Percentiles rank a stretch among this genome's conserved stretches.
These are phyloP conservation scores for Molanna angustata DNA, from an alignment of 2,888 invertebrate genomes.

Conservation along the genomic window DNA sequence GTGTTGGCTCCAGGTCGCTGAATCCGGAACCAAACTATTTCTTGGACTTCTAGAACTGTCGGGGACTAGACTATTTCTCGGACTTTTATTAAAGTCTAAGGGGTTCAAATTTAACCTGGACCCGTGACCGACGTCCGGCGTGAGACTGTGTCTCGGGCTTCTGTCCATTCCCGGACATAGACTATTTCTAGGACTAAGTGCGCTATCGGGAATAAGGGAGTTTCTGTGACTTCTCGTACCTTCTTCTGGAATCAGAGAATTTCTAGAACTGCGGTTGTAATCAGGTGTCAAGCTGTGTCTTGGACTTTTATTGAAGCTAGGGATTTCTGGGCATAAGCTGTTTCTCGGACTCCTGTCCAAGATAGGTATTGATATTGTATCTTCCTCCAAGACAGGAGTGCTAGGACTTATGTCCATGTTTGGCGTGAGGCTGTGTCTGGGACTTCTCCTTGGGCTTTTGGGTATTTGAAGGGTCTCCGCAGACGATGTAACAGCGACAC, in stretches of 20 bases:
- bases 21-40: constrained; percentile 60
- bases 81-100: constrained; percentile 54
- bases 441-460: constrained; percentile 49
- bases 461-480: constrained; percentile 38
- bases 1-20: constrained; percentile 55
- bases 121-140: constrained; percentile 56
- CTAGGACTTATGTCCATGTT: constrained; percentile 52
- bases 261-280: constrained; percentile 56
- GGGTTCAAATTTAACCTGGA: constrained; percentile 58
- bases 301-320: constrained; percentile 39
- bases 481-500: constrained; percentile 42
- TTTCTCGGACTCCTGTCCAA: constrained; percentile 45
- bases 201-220: constrained; percentile 61
- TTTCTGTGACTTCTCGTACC: constrained; percentile 61
- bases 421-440: constrained; percentile 61
- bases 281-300: constrained; percentile 59
- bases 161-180: constrained; percentile 47
- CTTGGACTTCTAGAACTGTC: constrained; percentile 57
- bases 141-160: constrained; percentile 58
- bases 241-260: constrained; percentile 57
- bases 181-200: constrained; percentile 54
- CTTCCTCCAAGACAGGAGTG: constrained; percentile 38
- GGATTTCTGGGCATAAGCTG: constrained; percentile 56
- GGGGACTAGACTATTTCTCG: constrained; percentile 51
- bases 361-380: constrained; percentile 35